Evolutionary conservation across 1,140 invertebrate genomes (phyloP), one percentile per base, ranked within the genome.

Genomic region (Galendromus occidentalis): DNA sequence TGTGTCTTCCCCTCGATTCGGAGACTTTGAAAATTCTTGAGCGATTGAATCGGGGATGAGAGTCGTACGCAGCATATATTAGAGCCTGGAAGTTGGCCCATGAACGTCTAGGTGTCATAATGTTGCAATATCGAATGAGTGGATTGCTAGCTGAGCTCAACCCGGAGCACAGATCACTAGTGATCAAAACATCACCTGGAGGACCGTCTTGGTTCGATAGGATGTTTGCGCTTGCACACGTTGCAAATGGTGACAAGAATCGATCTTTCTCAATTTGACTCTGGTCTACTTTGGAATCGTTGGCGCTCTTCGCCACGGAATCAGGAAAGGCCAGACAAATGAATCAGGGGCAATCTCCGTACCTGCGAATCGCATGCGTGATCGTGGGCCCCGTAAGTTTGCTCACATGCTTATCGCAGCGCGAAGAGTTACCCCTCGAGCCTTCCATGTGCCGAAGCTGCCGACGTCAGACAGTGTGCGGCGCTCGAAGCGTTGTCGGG

Each of bases 221-320:
- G 12, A 29, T 59, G 51, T 9, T 33, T 22, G 20, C 25, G 20
- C 51, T 25, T 22, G 25, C 6, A 59, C 51, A 59, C 4, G 14
- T 33, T 22, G 14, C 33, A 29, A 0, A 59, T 25, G 22, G 25
- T 29, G 25, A 29, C 1, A 14, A 4, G 17, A 14, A n/a, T 59
- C 5, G 51, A 25, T 9, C 17, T 20, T 14, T 5, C 5, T 47
- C 45, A 20, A 14, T 22, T 22, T 22, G 14, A 9, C 25, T 33
- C 51, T 59, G 51, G 51, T 59, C 33, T 2, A 59, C 51, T 59
- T 59, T 59, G 51, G 51, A 59, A 59, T 25, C 51, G 51, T 59
- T 59, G 51, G 25, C 22, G 51, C 9, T 59, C 25, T 7, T 59
- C 51, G 14, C 25, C 51, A 59, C 51, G 51, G 51, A 25, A 2